Evolutionary conservation across 2,113 vertebrate species (phyloP).

Genomic region (Cynocephalus volans): DNA sequence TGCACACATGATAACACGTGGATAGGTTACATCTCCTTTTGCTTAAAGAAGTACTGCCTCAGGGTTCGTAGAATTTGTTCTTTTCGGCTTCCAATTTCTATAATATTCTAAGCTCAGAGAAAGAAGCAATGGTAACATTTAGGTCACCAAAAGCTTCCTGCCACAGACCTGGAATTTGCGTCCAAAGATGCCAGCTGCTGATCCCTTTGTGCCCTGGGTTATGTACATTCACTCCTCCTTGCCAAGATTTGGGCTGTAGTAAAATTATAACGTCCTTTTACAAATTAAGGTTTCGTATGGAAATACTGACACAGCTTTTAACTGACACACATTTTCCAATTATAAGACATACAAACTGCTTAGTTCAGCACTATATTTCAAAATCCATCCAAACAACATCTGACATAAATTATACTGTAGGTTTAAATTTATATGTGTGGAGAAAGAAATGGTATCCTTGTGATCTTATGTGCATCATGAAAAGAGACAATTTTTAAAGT

Average conservation of each 20-base stretch:
- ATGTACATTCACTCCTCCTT: background rate
- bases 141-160: conserved; percentile 63
- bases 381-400: conserved; percentile 83
- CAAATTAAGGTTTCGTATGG: conserved; percentile 87
- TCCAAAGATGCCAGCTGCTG: conserved; percentile 74
- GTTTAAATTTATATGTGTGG: conserved; percentile 71
- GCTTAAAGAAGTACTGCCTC: background rate
- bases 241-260: conserved; percentile 86
- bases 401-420: conserved; percentile 85
- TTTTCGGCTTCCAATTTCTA: background rate
- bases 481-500: conserved; percentile 48
- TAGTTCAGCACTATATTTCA: conserved; percentile 83
- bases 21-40: background rate
- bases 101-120: conserved; percentile 20
- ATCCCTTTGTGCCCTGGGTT: conserved; percentile 72
- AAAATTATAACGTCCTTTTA: conserved; percentile 87
- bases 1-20: background rate
- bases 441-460: conserved; percentile 60
- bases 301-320: conserved; percentile 85
- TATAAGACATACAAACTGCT: conserved; percentile 82
- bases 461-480: conserved; percentile 48
- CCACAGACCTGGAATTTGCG: conserved; percentile 64
- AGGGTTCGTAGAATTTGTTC: background rate
- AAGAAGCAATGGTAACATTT: conserved; percentile 49
- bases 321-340: conserved; percentile 86